Conservation (phyloP, 2,888 invertebrate genomes). For the Drosophila antonietae region DNA sequence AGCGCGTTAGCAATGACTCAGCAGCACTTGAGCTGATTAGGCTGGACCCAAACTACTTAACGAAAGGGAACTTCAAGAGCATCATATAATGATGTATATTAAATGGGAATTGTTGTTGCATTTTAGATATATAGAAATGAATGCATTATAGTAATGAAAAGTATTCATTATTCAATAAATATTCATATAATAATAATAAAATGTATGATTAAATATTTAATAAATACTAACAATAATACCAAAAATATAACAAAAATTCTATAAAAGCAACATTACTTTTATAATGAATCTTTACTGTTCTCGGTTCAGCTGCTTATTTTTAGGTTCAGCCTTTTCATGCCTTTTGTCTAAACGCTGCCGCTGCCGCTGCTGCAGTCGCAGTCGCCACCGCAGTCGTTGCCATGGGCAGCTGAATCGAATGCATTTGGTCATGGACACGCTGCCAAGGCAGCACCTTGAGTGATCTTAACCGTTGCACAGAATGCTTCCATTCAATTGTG, state of each 20-base stretch:
- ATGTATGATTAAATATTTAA: background rate
- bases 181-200: no score
- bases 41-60: conserved; percentile 32
- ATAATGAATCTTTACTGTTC: conserved; percentile 11
- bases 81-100: background rate
- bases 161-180: background rate
- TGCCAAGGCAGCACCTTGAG: conserved; percentile 45
- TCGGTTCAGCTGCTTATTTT: conserved; percentile 13
- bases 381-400: background rate
- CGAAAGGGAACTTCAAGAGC: background rate
- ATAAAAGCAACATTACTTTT: background rate
- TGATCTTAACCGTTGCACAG: conserved; percentile 41
- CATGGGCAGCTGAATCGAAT: conserved; percentile 65
- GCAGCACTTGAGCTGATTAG: conserved; percentile 43
- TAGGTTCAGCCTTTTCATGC: conserved; percentile 31
- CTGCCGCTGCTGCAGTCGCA: background rate
- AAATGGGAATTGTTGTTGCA: background rate
- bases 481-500: conserved; percentile 15
- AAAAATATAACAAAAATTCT: background rate
- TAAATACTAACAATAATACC: background rate
- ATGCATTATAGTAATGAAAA: no score
- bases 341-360: conserved; percentile 14
- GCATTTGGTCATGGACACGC: conserved; percentile 58
- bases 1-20: conserved; percentile 47
- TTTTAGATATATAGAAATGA: no score